Base-by-base conservation (phyloP, 1,140 invertebrate genomes). In the Drosophila parvula region DNA sequence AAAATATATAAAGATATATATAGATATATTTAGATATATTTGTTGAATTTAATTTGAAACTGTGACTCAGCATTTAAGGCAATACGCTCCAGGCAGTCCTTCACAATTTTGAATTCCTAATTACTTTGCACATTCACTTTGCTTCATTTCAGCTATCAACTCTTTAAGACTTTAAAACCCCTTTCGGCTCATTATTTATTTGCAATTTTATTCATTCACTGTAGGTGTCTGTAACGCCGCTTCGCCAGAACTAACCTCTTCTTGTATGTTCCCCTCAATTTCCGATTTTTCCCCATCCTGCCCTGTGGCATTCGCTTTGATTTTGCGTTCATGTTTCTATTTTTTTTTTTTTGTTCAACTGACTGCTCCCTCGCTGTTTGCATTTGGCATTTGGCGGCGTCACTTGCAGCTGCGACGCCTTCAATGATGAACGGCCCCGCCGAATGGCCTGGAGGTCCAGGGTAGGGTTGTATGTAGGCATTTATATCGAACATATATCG, bases 341-440 rank as follows among this genome's bases (percentile, higher is more conserved):
- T 34, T 45, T 41, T 43, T 56, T 62, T 43, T 40, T 74, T 30
- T 16, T 59, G 43, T 50, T 38, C 41, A 47, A 18, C 47, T 38
- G 62, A 53, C 55, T 76, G 73, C 61, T 71, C 44, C 27, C 43
- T 51, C 45, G 61, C 41, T 77, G 74, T 77, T 77, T 77, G 74
- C 74, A 77, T 69, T 77, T 68, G 56, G 63, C 56, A 76, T 77
- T 77, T 77, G 74, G 63, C 43, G 74, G 57, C 56, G 50, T 57
- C 73, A 60, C 74, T 69, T 77, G 74, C 74, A 77, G 74, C 74
- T 77, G 74, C 40, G 71, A 34, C 62, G 73, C 73, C 55, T 69
- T 43, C 43, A 59, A 77, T 77, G 74, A 77, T 68, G 62, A 67
- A 65, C 70, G 44, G 70, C 38, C 40, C 16, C 30, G 16, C n/a